Evolutionary conservation across 35 echinoderm and acorn worm species (phyloP), one percentile per base, ranked within the genome.

Genomic region (Ptychodera flava): DNA sequence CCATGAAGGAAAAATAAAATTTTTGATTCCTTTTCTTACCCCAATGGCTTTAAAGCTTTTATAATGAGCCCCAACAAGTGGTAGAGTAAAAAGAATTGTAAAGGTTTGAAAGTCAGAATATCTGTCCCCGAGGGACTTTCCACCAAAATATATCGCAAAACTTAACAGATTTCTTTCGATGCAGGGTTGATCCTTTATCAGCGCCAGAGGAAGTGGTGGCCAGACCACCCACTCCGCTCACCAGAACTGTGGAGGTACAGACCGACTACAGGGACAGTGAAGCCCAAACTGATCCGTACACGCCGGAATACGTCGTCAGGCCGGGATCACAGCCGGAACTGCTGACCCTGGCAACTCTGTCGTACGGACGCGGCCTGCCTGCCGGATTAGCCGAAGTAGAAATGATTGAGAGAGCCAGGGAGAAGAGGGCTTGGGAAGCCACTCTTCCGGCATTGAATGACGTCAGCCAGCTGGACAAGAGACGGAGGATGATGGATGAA

Each of bases 211-310:
- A 90, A 78, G 88, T 86, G 15, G 92, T 94, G 16, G 77, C 78
- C 33, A 32, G 96, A 36, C 90, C 89, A 28, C 90, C 96, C 22
- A 99, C 96, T 16, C 96, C 96, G 0, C 89, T 86, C 0, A 87
- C 89, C 36, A 85, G 92, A 34, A 94, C 96, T n/a, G 88, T 99
- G 27, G 96, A 99, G 83, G 88, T 99, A 30, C 96, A 99, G 84
- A 99, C 96, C 79, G 96, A 99, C 83, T 99, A 99, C 81, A 84
- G 96, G 77, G 96, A 99, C 82, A 99, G 93, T 76, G 96, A 99
- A 82, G 94, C 96, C 28, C 96, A 99, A 78, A 99, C 96, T 16
- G 96, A 99, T 36, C 96, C 96, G 1, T 99, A 99, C 82, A 99
- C 96, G 0, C 96, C 96, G 1, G 95, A 97, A 76, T 99, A 99